Base-by-base conservation (phyloP, 2,888 invertebrate genomes). In the Iphiclides podalirius region DNA sequence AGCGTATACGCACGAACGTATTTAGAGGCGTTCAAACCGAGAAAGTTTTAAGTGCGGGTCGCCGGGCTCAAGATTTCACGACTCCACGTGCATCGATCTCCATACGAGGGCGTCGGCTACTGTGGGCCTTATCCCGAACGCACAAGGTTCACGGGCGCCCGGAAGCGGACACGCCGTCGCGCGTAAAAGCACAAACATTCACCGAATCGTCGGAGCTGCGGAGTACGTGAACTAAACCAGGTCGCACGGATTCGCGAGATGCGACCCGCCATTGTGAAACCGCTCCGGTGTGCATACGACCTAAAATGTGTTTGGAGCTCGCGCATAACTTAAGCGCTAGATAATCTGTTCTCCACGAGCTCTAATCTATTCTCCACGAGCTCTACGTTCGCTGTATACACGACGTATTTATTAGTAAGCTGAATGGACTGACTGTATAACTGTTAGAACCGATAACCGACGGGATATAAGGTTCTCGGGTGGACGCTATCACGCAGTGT, bases 171-270 rank as follows among this genome's bases (percentile, higher is more conserved):
- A n/a, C n/a, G n/a, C n/a, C n/a, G 14, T 28, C 13, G 16, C 11
- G 26, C 34, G 14, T 37, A 26, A 14, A 14, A 11, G 35, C n/a
- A 34, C 20, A n/a, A n/a, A n/a, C 66, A 67, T 67, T 63, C 63
- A 57, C 59, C 51, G 62, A 66, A 61, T 61, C 54, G 51, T 55
- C 54, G 57, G 61, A 57, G 52, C 58, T 4, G 52, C 59, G 4
- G 3, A 28, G 37, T 49, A 73, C 72, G 72, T 73, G 75, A 79
- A 70, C 60, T 64, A 63, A 83, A 80, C 81, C 75, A 63, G 78
- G 81, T 74, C 79, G 61, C 60, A 62, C 48, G 52, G 60, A 57
- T 61, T 63, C 61, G 53, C 61, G 61, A 60, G 60, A 50, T 44
- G 31, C 39, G 39, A 43, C 57, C 40, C 37, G 40, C 42, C 16